Evolutionary conservation across 2,888 invertebrate genomes (phyloP).

Genomic region (Drosophila demipolita): DNA sequence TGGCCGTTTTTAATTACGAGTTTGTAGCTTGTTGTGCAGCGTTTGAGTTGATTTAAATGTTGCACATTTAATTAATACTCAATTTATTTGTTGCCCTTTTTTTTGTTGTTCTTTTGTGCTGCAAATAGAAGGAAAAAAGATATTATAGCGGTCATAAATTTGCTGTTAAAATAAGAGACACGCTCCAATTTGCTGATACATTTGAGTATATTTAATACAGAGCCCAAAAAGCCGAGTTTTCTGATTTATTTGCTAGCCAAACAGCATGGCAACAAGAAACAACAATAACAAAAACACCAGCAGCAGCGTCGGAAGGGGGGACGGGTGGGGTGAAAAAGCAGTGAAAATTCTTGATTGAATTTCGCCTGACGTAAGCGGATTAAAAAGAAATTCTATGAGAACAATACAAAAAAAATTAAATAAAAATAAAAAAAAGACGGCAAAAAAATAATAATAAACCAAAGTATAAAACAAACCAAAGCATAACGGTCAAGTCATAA

Average conservation of each 20-base stretch:
- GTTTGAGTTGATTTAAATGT: slow-evolving; percentile 30
- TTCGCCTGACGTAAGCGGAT: slow-evolving; percentile 75
- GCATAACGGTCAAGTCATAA: slow-evolving; percentile 65
- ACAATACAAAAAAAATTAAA: slow-evolving; percentile 23
- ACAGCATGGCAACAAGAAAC: slow-evolving; percentile 11
- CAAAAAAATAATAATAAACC: slow-evolving; percentile 52
- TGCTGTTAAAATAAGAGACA: slow-evolving; percentile 41
- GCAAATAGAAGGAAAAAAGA: slow-evolving; percentile 49
- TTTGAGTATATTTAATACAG: slow-evolving; percentile 36
- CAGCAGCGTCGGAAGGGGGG: background rate
- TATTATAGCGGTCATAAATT: slow-evolving; percentile 51
- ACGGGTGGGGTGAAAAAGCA: slow-evolving; percentile 24
- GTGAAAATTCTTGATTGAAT: slow-evolving; percentile 73
- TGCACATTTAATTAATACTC: slow-evolving; percentile 42
- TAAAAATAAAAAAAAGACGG: slow-evolving; percentile 15
- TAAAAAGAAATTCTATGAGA: slow-evolving; percentile 68
- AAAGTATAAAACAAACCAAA: slow-evolving; percentile 56
- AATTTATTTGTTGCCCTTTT: background rate
- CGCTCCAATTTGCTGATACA: slow-evolving; percentile 40
- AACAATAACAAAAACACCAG: slow-evolving; percentile 9
- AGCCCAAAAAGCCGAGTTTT: slow-evolving; percentile 44
- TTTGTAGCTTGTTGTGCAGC: slow-evolving; percentile 13
- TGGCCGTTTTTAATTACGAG: slow-evolving; percentile 28
- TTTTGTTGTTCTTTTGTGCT: slow-evolving; percentile 25
- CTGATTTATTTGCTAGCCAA: slow-evolving; percentile 51